Base-by-base conservation (phyloP, 2,888 invertebrate species). In the Thereva unica region DNA sequence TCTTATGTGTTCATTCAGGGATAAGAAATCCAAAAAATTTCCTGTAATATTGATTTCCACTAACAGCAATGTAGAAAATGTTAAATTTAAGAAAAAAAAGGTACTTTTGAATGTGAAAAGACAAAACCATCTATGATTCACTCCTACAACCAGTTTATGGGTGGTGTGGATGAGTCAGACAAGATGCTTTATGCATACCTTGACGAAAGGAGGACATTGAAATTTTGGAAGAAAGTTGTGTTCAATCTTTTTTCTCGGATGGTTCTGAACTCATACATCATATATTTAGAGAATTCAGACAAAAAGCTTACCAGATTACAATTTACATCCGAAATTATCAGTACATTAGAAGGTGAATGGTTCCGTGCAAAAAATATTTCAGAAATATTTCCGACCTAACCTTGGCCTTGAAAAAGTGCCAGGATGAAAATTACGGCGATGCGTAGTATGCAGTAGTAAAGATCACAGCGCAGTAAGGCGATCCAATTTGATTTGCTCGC, bases 161-260 rank as follows among this genome's bases (percentile, higher is more conserved):
- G 72, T 54, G 73, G 73, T 44, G 69, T 74, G 44, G 73, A 74
- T 67, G 69, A 69, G 55, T 74, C 71, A 52, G 74, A 74, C 54
- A 73, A 70, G 68, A 74, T 73, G 72, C 49, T 72, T 34, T 74
- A 71, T 56, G 56, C 66, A 5, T 74, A 73, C 53, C 70, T 73
- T 49, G 74, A 74, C 65, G 71, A 73, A 70, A 55, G 72, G 68
- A 70, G 70, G 68, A 64, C 71, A 5, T 37, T 73, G 8, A 72
- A 74, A 70, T 73, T 67, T 69, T 74, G 73, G 72, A 74, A 73
- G n/a, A n/a, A n/a, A n/a, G n/a, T n/a, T n/a, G n/a, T n/a, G n/a
- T 72, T 74, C 69, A 72, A 71, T 67, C 71, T 73, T 55, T 72
- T 74, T 68, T 66, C 69, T 45, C 69, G 70, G 68, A 73, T 73